Percentiles rank a stretch among this genome's conserved stretches.
Conservation (phyloP, 2,113 vertebrate species). For the Papio anubis region DNA sequence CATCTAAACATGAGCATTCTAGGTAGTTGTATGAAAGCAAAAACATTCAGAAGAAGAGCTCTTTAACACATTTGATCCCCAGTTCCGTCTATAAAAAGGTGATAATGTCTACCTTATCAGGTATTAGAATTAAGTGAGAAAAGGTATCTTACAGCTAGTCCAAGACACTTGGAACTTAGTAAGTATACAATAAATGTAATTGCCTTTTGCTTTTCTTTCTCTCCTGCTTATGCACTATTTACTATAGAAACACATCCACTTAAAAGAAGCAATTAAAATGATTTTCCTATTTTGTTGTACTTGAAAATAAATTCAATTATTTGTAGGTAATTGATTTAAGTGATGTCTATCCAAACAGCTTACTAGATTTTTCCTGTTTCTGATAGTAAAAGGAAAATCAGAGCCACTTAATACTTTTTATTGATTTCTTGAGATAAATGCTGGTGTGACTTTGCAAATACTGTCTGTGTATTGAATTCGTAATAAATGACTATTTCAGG, state of each 20-base stretch:
- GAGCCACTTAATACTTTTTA: conserved; percentile 66
- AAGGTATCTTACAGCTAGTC: not conserved
- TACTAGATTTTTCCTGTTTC: conserved; percentile 59
- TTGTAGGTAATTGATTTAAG: conserved; percentile 66
- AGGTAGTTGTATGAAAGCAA: not conserved
- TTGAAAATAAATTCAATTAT: conserved; percentile 71
- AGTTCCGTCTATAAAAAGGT: not conserved
- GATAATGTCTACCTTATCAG: not conserved
- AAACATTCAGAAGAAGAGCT: not conserved
- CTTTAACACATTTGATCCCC: not conserved
- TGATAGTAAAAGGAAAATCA: conserved; percentile 53
- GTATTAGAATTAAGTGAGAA: not conserved
- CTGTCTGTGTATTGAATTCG: not conserved
- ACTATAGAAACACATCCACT: not conserved
- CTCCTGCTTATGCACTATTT: not conserved
- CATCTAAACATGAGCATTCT: not conserved
- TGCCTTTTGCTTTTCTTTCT: not conserved
- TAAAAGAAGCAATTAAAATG: conserved; percentile 46
- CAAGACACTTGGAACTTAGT: not conserved
- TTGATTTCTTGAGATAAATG: conserved; percentile 69
- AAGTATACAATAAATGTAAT: not conserved
- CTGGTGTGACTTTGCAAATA: conserved; percentile 57
- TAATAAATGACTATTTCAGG: not conserved
- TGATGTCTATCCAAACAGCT: conserved; percentile 60
- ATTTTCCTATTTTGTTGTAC: conserved; percentile 64